Evolutionary conservation across 2,113 vertebrate species (phyloP), one percentile per base, ranked within the genome.

Genomic region (Gasterosteus aculeatus): DNA sequence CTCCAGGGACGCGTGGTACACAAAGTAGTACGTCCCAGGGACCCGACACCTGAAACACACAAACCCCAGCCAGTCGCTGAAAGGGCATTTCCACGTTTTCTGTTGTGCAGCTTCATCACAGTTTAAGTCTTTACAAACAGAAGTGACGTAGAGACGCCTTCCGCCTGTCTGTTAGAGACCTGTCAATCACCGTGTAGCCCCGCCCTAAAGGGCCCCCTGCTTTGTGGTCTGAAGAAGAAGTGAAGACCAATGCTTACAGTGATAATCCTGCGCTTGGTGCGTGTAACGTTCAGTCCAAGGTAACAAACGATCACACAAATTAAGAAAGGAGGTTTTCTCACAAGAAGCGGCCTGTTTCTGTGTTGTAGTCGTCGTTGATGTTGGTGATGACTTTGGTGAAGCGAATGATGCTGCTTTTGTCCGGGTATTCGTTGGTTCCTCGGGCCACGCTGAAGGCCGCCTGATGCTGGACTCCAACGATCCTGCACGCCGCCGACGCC

Each of bases 361-460:
- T 61, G 78, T 89, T 0, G 59, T 77, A 92, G 85, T 88, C 88
- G 0, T 72, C 0, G 38, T 88, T 54, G 69, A 91, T 71, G 82
- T 92, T 87, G n/a, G 91, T 92, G 78, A 92, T 87, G 61, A 79
- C 54, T 0, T 2, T 63, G 2, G 39, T 79, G 86, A 92, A 92
- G 0, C 29, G 46, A 3, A 92, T 87, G 61, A 68, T 0, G 14
- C 67, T 82, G 76, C 0, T 0, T 71, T 10, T 83, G 0, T 46
- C 35, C 0, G 91, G 89, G 31, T 26, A 35, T 0, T 58, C 29
- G 1, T 41, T 10, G 22, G 72, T 79, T 1, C 9, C 63, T 57
- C 89, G 69, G 54, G 88, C 80, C 22, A 91, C 88, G 0, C 89
- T 91, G 86, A 92, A 92, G 49, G 89, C 91, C 1, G 80, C 88